Evolutionary conservation across 2,113 vertebrate species (phyloP).

Genomic region (Progne subis): DNA sequence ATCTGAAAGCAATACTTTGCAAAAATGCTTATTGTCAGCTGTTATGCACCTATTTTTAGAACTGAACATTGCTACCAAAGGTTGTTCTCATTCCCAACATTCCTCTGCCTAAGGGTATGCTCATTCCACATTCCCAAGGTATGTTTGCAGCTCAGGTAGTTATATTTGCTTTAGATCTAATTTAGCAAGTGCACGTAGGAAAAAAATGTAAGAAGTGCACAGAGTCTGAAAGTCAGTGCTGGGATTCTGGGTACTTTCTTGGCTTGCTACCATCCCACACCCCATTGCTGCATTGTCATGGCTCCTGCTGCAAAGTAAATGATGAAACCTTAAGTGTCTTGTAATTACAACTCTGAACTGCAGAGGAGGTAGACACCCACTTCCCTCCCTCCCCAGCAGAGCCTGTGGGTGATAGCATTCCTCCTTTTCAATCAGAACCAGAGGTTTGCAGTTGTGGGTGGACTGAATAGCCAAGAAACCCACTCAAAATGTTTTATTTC

Average conservation of each 20-base stretch:
- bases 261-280: background rate
- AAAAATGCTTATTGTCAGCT: conserved; percentile 47
- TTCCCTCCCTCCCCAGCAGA: background rate
- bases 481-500: background rate
- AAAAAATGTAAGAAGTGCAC: background rate
- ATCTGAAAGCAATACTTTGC: background rate
- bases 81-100: conserved; percentile 34
- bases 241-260: background rate
- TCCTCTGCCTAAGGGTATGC: conserved; percentile 8
- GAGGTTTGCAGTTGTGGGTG: background rate
- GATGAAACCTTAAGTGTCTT: background rate
- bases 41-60: conserved; percentile 39
- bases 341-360: background rate
- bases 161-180: conserved; percentile 39
- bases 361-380: background rate
- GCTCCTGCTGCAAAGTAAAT: background rate
- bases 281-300: background rate
- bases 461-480: background rate
- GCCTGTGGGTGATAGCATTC: background rate
- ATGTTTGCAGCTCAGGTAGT: background rate
- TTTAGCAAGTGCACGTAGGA: conserved; percentile 18
- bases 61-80: background rate
- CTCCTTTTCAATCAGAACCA: background rate
- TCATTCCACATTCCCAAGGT: conserved; percentile 34
- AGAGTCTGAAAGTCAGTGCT: background rate